Base-by-base conservation (phyloP, 2,888 invertebrate species). In the Erpobdella octoculata region DNA sequence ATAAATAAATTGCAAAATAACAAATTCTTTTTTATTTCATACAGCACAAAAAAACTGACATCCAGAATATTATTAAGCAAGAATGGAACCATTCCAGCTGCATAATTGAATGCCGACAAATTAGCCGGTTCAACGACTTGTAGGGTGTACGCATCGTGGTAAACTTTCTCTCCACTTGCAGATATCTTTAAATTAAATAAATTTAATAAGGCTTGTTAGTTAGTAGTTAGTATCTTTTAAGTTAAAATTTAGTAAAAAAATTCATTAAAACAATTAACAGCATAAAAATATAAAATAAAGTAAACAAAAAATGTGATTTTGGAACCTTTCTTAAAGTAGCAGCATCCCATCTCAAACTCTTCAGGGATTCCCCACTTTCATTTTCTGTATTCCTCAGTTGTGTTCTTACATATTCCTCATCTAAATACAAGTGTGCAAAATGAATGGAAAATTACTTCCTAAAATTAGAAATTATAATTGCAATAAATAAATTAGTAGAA, bases 21-120 rank as follows among this genome's bases (percentile, higher is more conserved):
- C 21, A 21, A n/a, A 35, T 28, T 12, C 31, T 28, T 35, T 35
- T 15, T 15, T 12, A 9, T 18, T 28, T 28, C 15, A 21, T 28
- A 53, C 28, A 25, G 1, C 6, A 12, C 21, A 53, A 33, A n/a
- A 33, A 6, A 31, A 65, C 80, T 77, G 75, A 83, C 83, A 65
- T 83, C 81, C 69, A 78, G 77, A 68, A 81, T 79, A 21, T 82
- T 78, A 73, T 81, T 81, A n/a, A 80, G 79, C 3, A 83, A 77
- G 75, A 82, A 81, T 0, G 83, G 83, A 12, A 83, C 83, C 78
- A 80, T 80, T 48, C 83, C 83, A 28, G 81, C 79, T 6, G 81
- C 82, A 70, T 79, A 81, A 76, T 82, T 81, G 75, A 81, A 81
- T 65, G 80, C 79, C 59, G 75, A 74, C 66, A 80, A 77, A 37